Evolutionary conservation across 2,888 invertebrate species (phyloP), one percentile per base, ranked within the genome.

Genomic region (Hydriomena furcata): DNA sequence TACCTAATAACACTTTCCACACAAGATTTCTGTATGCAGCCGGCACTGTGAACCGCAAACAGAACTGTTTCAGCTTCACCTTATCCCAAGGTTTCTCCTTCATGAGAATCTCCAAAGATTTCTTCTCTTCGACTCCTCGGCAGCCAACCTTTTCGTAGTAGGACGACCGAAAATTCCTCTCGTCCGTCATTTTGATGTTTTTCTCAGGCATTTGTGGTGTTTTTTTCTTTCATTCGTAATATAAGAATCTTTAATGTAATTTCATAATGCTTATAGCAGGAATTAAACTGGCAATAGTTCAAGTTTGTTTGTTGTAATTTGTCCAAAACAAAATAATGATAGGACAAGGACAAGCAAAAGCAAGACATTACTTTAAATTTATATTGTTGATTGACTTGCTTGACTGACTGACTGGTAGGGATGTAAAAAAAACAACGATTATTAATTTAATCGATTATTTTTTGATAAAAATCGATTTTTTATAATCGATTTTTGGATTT

Each of bases 91-190:
- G 95, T 68, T 95, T 95, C 61, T 98, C 97, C 71, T 97, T 96
- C 66, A 98, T 87, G 7, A 98, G 84, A 68, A 97, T 96, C 86
- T 98, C 97, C 30, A 98, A 84, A 0, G 97, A 97, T 84, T 96
- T 97, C 79, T 96, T 97, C 72, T 96, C 96, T 82, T 97, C 97
- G 0, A 97, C 96, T 63, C 95, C 95, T 58, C 96, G 93, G 81
- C 97, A 97, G 25, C 97, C 97, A 7, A 97, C 96, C 87, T 96
- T 96, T 81, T 95, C 96, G 66, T 96, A 96, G 71, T 96, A 96
- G 1, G 94, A 93, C 0, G 95, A 95, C 24, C 96, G 93, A 79
- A 96, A 96, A 83, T 96, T 96, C 58, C 95, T 89, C 75, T 95
- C 95, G 71, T 96, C 95, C 7, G 93, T 88, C 79, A 82, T 88